Base-by-base conservation (phyloP, 2,113 vertebrate genomes). In the Martes martes region DNA sequence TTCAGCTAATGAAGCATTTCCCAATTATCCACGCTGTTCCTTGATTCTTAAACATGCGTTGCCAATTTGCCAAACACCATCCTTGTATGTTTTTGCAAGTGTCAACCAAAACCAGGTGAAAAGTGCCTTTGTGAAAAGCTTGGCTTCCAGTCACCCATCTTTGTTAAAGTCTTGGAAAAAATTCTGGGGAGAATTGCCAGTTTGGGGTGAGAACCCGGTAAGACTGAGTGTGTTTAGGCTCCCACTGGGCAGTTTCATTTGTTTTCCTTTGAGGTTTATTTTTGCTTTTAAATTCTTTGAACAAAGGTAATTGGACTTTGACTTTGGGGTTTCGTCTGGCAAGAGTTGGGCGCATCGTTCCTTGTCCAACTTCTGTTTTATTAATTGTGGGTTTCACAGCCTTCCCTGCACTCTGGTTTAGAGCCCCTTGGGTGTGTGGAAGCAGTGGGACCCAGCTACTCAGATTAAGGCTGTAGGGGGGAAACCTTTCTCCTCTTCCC, bases 251-350 rank as follows among this genome's bases (percentile, higher is more conserved):
- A 65, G 31, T 79, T 96, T 59, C 6, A 74, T 47, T 36, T 52
- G 6, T 78, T 78, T 95, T 81, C 11, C 69, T 65, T 36, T 83
- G 28, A 92, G 52, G 47, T 90, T 80, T 82, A 57, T 59, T 90
- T 95, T 91, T 91, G 45, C 85, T 74, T 83, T 96, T 73, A 87
- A 87, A 87, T 91, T 87, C 52, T 97, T 89, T 65, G 85, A 89
- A 63, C 65, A 63, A 39, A 91, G 45, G 63, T 79, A 65, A 65
- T 83, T 31, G 26, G 31, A 63, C 16, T 26, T 74, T 69, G 65
- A 57, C 26, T 65, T 50, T 39, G 36, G 84, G 84, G 39, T 21
- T 82, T 88, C 76, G 11, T 61, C 33, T 81, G 65, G 84, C 21
- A 71, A 82, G 57, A 78, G 65, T 4, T 57, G 69, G 23, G 11